Base-by-base conservation (phyloP, 2,797 vertebrate species). In the Pseudochirops corinnae region DNA sequence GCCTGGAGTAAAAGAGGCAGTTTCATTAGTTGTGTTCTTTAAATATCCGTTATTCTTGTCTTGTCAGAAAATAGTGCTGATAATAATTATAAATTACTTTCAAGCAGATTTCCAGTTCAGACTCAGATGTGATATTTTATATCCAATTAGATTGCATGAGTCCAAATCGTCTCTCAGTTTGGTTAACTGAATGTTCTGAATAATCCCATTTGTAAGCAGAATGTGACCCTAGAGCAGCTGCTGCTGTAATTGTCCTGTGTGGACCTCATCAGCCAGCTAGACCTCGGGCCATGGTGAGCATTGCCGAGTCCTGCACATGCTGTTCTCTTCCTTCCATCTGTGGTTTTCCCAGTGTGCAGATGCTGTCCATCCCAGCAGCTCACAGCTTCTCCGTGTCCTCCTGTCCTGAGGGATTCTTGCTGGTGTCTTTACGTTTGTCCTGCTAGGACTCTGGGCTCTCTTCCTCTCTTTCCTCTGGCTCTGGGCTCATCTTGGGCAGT, bases 161-260 rank as follows among this genome's bases (percentile, higher is more conserved):
- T 90, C 58, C 55, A 14, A 0, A 0, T n/a, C 90, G 93, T 91
- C 53, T 74, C 18, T 0, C 7, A 53, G 93, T 29, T 56, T 55
- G 53, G 92, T 16, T 92, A 55, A 3, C 16, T 9, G 93, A 7
- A 31, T 1, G 55, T 0, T 52, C 29, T 1, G 82, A 50, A 0
- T n/a, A 21, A 13, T 46, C 1, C 12, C 10, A 2, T 12, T 28
- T 24, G 91, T 16, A 28, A 39, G 94, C 24, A 0, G 0, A 1
- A 6, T 18, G 9, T n/a, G 13, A 0, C 0, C 0, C 0, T 0
- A 26, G 24, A 26, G 11, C 74, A 50, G 39, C 74, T 26, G 39
- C 74, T 87, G 74, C 39, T 87, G 39, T 46, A 26, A 46, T 26
- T 50, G 46, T 18, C 39, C 9, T 87, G 10, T 4, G 39, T 12